Evolutionary conservation across 2,888 invertebrate genomes (phyloP).

Genomic region (Exocentrus adspersus): DNA sequence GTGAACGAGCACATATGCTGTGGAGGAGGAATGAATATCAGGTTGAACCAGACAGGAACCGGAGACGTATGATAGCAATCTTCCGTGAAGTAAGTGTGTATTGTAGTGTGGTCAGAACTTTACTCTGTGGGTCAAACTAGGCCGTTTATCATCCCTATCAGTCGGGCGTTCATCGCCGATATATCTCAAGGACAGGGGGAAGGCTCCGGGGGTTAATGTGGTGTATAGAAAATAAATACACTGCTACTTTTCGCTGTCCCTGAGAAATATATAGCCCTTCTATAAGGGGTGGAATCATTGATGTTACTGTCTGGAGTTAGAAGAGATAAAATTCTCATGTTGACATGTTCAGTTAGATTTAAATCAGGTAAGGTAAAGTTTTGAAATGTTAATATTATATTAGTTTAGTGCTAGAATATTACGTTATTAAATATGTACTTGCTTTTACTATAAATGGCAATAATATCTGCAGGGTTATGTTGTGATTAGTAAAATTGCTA

Average conservation of each 20-base stretch:
- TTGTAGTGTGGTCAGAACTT: slow-evolving; percentile 7
- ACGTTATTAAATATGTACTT: too few species aligned
- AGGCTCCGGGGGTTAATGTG: neutral
- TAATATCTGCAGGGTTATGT: too few species aligned
- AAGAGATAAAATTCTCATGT: too few species aligned
- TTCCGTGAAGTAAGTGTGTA: slow-evolving; percentile 6
- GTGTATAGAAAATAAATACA: neutral
- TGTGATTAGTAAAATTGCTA: too few species aligned
- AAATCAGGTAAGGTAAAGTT: too few species aligned
- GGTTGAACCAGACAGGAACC: neutral
- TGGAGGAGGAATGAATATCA: too few species aligned
- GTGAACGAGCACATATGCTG: too few species aligned
- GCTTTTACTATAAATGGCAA: too few species aligned
- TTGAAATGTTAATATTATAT: too few species aligned
- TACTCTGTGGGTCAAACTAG: too few species aligned
- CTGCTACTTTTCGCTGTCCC: neutral
- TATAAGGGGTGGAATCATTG: neutral
- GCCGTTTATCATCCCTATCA: slow-evolving; percentile 14
- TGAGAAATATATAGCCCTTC: neutral
- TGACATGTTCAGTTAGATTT: too few species aligned
- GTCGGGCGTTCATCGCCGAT: slow-evolving; percentile 6
- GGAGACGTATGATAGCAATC: slow-evolving; percentile 10
- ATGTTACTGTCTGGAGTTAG: neutral
- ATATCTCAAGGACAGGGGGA: slow-evolving; percentile 1
- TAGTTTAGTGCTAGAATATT: too few species aligned